Base-by-base conservation (phyloP, 2,888 invertebrate species). In the Megalurothrips usitatus region DNA sequence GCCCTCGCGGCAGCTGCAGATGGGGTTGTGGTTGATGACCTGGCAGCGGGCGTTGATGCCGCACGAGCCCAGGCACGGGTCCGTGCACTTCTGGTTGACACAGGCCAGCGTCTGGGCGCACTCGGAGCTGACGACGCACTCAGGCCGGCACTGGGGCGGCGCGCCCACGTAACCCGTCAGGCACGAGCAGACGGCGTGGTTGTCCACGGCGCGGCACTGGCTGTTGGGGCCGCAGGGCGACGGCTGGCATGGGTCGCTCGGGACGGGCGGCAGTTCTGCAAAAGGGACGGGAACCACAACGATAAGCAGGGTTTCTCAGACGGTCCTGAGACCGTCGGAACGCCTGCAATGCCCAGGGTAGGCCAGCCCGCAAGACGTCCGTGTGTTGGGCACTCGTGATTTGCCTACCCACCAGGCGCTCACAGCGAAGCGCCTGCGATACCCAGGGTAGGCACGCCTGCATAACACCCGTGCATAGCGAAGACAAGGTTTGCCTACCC, bases 51-150 rank as follows among this genome's bases (percentile, higher is more conserved):
- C 93, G 83, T 90, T 90, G 28, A 91, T 85, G 19, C 95, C 96
- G 85, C 96, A 94, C 48, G 94, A 91, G 79, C 94, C 94, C 10
- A 91, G 89, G 85, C 95, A 95, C 23, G 95, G 94, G 86, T 94
- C 92, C 0, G 89, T 87, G 85, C 94, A 94, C 86, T 92, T 93
- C 82, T 92, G 91, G 83, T 91, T 92, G 2, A 92, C 87, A 85
- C 94, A 94, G 14, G 94, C 92, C 83, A 91, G 89, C 34, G 86
- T 84, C 80, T 83, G 89, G 80, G 91, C 87, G 85, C 95, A 95
- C 85, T 95, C 94, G 14, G 92, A 89, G 84, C 93, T 94, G 63
- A 92, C 90, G 9, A 92, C 88, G 86, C 94, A 94, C 82, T 88
- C 88, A 4, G 88, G 88, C 81, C 87, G 85, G 81, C 89, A 89